Conservation (phyloP, 2,113 vertebrate genomes). For the Spea bombifrons region DNA sequence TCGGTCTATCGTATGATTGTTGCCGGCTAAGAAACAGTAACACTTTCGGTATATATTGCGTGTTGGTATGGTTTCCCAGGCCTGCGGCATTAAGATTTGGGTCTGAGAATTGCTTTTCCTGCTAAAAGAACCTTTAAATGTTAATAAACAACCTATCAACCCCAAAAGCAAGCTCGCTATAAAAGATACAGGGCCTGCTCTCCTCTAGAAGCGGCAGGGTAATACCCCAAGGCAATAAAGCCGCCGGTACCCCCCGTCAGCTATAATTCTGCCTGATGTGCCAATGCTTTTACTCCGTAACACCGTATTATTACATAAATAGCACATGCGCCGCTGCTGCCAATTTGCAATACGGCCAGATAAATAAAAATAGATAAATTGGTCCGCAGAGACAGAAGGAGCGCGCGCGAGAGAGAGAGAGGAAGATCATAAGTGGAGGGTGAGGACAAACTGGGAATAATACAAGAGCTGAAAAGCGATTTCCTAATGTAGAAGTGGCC, state of each 20-base stretch:
- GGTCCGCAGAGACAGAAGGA: constrained; percentile 20
- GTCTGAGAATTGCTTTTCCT: too few relatives aligned
- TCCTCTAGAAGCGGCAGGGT: not conserved
- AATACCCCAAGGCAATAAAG: not conserved
- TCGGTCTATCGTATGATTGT: too few relatives aligned
- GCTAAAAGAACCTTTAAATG: too few relatives aligned
- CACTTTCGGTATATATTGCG: too few relatives aligned
- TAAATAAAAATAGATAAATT: constrained; percentile 45
- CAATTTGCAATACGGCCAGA: constrained; percentile 11
- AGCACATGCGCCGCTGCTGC: not conserved
- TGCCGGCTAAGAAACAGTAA: too few relatives aligned
- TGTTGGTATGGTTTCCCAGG: too few relatives aligned
- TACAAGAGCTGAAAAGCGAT: constrained; percentile 60
- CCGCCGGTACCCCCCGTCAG: not conserved
- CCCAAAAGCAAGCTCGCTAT: too few relatives aligned
- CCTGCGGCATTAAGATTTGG: too few relatives aligned
- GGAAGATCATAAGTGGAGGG: constrained; percentile 39
- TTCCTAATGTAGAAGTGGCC: constrained; percentile 70
- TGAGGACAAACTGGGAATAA: constrained; percentile 40
- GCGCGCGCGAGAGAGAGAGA: constrained; percentile 17
- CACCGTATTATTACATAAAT: constrained; percentile 20
- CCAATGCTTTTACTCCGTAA: not conserved
- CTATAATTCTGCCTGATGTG: not conserved
- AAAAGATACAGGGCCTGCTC: not conserved
- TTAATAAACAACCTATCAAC: too few relatives aligned